A percentile compares a stretch with the other conserved stretches of the same genome.
Conservation (phyloP, 2,113 vertebrate species). For the Todiramphus saurophagus region DNA sequence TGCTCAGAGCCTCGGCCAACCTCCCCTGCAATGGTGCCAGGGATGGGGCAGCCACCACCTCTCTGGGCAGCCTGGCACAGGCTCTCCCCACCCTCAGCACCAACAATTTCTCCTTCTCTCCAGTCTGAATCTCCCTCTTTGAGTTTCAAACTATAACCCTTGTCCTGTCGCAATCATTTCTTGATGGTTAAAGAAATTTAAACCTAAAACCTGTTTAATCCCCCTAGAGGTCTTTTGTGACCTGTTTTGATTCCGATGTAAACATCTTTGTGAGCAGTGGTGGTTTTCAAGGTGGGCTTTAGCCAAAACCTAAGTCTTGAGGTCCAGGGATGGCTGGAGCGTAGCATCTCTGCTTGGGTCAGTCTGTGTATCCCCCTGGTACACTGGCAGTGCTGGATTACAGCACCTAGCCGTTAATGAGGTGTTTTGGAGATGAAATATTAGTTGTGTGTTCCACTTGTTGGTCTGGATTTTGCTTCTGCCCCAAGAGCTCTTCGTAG, state of each 20-base stretch:
- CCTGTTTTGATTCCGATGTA: fast-evolving
- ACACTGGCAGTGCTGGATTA: background rate
- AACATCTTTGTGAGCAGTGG: fast-evolving
- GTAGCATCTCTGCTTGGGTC: fast-evolving
- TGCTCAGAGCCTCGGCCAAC: too few species aligned
- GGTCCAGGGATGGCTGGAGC: background rate
- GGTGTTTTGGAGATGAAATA: background rate
- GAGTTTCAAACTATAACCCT: background rate
- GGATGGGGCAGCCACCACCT: background rate
- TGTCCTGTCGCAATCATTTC: background rate
- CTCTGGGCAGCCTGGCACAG: too few species aligned
- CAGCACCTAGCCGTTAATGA: background rate
- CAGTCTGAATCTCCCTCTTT: too few species aligned
- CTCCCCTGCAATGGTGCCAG: background rate
- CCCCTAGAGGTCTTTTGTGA: background rate
- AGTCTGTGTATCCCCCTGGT: background rate
- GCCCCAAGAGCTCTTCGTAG: background rate
- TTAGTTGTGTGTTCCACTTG: background rate
- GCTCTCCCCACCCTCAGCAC: too few species aligned
- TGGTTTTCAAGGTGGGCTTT: background rate
- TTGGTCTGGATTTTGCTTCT: background rate
- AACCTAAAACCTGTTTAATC: background rate
- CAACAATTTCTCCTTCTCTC: too few species aligned
- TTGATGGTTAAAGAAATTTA: background rate
- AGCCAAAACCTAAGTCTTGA: background rate